These are phyloP conservation scores for Hyperoodon ampullatus DNA, from an alignment of 2,113 vertebrate genomes.

Conservation along the genomic window DNA sequence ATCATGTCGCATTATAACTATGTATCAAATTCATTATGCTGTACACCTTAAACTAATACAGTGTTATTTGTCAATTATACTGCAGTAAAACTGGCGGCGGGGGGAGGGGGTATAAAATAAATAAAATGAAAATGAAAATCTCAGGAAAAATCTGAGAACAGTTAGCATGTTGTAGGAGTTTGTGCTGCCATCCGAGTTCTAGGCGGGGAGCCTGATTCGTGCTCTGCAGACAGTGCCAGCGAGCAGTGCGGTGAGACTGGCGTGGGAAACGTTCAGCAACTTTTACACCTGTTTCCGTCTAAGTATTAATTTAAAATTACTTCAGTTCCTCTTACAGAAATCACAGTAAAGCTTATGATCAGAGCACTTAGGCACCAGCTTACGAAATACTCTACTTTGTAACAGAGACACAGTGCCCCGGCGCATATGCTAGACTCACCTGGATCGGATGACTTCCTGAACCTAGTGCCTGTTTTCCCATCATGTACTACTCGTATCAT, in stretches of 20 bases:
- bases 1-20: rapidly evolving
- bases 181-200: not conserved
- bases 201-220: not conserved
- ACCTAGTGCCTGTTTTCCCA: rapidly evolving
- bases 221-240: not conserved
- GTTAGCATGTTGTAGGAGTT: not conserved
- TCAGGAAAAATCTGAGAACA: not conserved
- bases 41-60: not conserved
- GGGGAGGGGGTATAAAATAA: not conserved
- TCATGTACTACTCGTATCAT: rapidly evolving
- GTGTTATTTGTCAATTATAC: not conserved
- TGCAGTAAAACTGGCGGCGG: not conserved
- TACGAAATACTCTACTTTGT: rapidly evolving
- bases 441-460: rapidly evolving
- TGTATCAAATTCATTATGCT: not conserved
- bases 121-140: not conserved
- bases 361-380: rapidly evolving
- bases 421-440: rapidly evolving
- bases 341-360: rapidly evolving
- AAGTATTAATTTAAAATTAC: not conserved
- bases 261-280: no score
- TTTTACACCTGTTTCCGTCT: not conserved
- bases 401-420: rapidly evolving
- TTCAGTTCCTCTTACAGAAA: not conserved
- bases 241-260: rapidly evolving